Evolutionary conservation across 2,113 vertebrate genomes (phyloP).

Genomic region (Echinops telfairi): DNA sequence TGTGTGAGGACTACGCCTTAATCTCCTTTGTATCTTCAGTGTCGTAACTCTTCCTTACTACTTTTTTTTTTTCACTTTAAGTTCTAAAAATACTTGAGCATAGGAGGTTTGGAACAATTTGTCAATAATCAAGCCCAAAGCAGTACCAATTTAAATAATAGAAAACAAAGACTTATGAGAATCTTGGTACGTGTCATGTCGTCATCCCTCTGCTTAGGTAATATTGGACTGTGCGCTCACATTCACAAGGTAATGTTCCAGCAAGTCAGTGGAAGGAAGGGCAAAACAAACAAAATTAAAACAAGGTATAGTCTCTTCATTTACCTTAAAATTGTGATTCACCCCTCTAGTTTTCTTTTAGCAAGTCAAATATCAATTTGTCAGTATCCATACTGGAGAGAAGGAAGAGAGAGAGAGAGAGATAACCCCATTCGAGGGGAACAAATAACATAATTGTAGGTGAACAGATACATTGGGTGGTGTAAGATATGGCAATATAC

Average conservation of each 20-base stretch:
- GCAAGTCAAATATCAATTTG: background rate
- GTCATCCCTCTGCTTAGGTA: background rate
- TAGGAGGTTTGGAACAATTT: background rate
- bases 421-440: too few relatives aligned
- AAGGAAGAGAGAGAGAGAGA: too few relatives aligned
- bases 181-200: background rate
- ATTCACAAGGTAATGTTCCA: background rate
- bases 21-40: background rate
- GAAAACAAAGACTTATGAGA: background rate
- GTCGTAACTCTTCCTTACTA: background rate
- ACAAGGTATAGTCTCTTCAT: background rate
- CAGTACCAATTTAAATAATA: background rate
- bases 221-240: background rate
- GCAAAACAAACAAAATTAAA: background rate
- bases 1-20: background rate
- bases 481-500: too few relatives aligned
- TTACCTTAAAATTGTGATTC: background rate
- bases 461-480: too few relatives aligned
- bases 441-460: too few relatives aligned
- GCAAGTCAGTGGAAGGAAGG: background rate
- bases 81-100: background rate
- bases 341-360: background rate
- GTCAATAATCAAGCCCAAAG: background rate
- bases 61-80: background rate
- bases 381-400: background rate